Evolutionary conservation across 2,797 vertebrate species (phyloP).

Genomic region (Megaceryle alcyon): DNA sequence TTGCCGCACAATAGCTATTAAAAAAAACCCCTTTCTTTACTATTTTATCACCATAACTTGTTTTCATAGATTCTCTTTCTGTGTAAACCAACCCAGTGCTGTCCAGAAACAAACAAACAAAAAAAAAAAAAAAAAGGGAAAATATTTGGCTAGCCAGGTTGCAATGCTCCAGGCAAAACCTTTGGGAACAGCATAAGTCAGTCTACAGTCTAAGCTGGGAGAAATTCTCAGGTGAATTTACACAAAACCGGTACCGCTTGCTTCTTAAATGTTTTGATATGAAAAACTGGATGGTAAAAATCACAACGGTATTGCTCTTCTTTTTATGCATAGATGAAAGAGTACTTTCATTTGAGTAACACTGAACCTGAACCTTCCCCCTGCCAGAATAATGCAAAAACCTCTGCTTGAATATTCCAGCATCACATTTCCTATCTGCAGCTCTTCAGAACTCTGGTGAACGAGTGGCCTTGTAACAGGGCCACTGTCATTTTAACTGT

Average conservation of each 20-base stretch:
- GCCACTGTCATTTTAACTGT: neutral
- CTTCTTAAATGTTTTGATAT: neutral
- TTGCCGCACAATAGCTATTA: neutral
- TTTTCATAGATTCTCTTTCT: neutral
- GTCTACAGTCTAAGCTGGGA: neutral
- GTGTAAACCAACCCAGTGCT: neutral
- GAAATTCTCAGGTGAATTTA: neutral
- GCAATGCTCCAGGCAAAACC: neutral
- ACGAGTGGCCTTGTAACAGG: neutral
- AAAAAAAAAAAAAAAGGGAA: neutral
- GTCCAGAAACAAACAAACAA: neutral
- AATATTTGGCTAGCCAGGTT: neutral
- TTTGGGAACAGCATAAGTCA: neutral
- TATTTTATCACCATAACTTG: neutral
- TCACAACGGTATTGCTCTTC: neutral
- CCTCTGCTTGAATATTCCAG: neutral
- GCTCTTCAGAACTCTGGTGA: neutral
- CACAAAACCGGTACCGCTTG: neutral
- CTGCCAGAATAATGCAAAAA: neutral
- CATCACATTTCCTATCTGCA: neutral
- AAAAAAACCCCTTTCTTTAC: neutral
- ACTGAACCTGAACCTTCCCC: neutral
- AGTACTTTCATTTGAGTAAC: neutral
- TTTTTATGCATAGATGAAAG: neutral
- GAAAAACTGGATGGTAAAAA: neutral